These are phyloP conservation scores for Nymphalis urticae DNA, from an alignment of 2,888 invertebrate species.

Conservation along the genomic window DNA sequence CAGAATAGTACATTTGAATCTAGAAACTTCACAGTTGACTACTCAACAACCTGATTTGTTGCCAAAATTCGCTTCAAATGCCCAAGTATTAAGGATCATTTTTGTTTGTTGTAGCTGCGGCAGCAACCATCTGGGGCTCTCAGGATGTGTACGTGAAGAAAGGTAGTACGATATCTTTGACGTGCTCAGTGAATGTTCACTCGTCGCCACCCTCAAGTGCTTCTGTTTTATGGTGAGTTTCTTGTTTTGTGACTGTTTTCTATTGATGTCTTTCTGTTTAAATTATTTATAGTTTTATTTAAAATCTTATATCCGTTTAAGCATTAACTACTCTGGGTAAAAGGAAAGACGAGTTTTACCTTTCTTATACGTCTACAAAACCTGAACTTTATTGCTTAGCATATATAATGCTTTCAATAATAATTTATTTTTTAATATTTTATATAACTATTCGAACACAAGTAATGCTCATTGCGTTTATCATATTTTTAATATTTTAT, in stretches of 20 bases:
- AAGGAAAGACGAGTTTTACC: too few relatives aligned
- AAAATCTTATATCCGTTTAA: too few relatives aligned
- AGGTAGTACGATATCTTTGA: conserved; percentile 94
- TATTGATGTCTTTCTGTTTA: too few relatives aligned
- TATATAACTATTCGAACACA: too few relatives aligned
- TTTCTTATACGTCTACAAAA: too few relatives aligned
- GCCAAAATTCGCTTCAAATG: conserved; percentile 22
- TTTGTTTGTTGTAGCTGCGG: conserved; percentile 87
- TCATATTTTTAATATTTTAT: too few relatives aligned
- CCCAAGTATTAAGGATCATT: conserved; percentile 44
- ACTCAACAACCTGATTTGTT: conserved; percentile 18
- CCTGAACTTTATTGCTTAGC: too few relatives aligned
- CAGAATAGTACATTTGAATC: conserved; percentile 37
- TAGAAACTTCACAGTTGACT: conserved; percentile 34
- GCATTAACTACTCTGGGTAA: too few relatives aligned
- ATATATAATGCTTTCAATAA: too few relatives aligned
- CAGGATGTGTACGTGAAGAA: conserved; percentile 94
- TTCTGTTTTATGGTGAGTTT: conserved; percentile 84
- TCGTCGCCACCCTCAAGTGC: conserved; percentile 88
- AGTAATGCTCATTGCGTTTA: too few relatives aligned
- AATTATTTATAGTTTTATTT: too few relatives aligned
- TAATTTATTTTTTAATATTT: too few relatives aligned
- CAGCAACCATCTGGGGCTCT: conserved; percentile 92
- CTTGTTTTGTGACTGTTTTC: neutral
- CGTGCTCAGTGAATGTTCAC: conserved; percentile 93